phyloP scores from a whole-genome alignment of 2,113 vertebrate species.

The Microtus richardsoni region DNA sequence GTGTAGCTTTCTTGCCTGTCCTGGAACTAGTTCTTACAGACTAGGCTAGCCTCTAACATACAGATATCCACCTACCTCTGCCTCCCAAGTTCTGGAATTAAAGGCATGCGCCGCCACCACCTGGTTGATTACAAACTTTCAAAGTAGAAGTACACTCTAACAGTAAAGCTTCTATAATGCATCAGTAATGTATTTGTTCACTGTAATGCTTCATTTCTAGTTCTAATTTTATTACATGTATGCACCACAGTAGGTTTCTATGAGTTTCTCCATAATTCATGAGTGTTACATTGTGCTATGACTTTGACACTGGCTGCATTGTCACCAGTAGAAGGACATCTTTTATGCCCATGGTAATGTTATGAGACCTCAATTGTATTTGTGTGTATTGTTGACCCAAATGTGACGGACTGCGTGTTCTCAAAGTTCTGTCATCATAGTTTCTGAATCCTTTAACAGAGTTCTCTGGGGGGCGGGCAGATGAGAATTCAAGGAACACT shows the following conservation, averaged over 20 bases:
- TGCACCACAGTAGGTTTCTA: background rate
- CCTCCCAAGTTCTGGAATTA: no score
- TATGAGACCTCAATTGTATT: no score
- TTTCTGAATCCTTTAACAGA: background rate
- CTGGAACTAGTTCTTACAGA: no score
- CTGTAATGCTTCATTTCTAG: background rate
- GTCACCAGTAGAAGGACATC: background rate
- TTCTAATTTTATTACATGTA: background rate
- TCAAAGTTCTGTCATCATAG: background rate
- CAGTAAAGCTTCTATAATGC: background rate
- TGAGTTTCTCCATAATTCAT: background rate
- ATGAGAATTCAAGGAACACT: conserved; percentile 7
- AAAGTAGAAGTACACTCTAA: background rate
- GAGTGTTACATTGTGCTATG: background rate
- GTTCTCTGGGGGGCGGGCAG: background rate
- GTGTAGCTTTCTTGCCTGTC: no score
- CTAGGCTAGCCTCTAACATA: no score
- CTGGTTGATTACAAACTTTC: background rate
- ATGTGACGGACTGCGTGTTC: background rate
- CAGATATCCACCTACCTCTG: no score
- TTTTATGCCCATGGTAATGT: background rate
- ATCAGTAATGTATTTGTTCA: background rate
- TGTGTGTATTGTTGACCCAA: background rate
- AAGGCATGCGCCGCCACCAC: no score
- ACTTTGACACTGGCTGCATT: background rate